Percentiles rank a stretch among this genome's conserved stretches.
Evolutionary conservation across 2,797 vertebrate genomes (phyloP).

Genomic region (Takifugu ocellatus): DNA sequence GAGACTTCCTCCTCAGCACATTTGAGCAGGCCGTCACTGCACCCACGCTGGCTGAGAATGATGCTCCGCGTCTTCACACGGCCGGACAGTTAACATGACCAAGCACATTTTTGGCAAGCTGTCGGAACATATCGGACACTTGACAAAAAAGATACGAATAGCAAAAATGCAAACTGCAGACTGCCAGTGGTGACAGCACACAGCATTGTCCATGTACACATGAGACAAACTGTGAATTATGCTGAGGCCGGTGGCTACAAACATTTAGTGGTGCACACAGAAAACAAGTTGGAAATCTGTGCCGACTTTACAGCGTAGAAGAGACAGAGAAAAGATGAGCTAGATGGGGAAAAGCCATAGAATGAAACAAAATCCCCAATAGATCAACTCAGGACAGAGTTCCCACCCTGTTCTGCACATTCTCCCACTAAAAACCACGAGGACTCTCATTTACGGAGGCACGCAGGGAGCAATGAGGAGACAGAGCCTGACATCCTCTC

Average conservation of each 20-base stretch:
- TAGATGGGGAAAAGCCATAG: slow-evolving; percentile 12
- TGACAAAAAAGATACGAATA: slow-evolving; percentile 32
- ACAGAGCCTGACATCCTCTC: slow-evolving; percentile 6
- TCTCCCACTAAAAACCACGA: slow-evolving; percentile 10
- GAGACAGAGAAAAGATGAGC: slow-evolving; percentile 17
- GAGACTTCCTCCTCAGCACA: slow-evolving; percentile 57
- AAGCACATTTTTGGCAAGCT: slow-evolving; percentile 50
- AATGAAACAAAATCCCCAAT: slow-evolving; percentile 28
- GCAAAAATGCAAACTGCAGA: slow-evolving; percentile 24
- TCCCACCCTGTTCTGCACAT: slow-evolving; percentile 26
- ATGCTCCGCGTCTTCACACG: slow-evolving; percentile 40
- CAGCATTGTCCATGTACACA: no score
- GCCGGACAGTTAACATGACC: slow-evolving; percentile 56
- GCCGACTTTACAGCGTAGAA: slow-evolving; percentile 43
- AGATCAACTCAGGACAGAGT: slow-evolving; percentile 24
- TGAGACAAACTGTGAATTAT: no score
- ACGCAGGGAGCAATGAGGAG: slow-evolving; percentile 27
- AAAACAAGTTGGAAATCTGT: slow-evolving; percentile 28
- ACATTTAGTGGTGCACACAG: slow-evolving; percentile 46
- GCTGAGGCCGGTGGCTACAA: slow-evolving; percentile 32
- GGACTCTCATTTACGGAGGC: slow-evolving; percentile 27
- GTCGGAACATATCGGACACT: slow-evolving; percentile 39
- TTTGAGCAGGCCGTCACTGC: slow-evolving; percentile 54
- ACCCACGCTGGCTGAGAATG: slow-evolving; percentile 52
- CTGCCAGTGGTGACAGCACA: not conserved